Base-by-base conservation (phyloP, 2,888 invertebrate genomes). In the Diploptera punctata region DNA sequence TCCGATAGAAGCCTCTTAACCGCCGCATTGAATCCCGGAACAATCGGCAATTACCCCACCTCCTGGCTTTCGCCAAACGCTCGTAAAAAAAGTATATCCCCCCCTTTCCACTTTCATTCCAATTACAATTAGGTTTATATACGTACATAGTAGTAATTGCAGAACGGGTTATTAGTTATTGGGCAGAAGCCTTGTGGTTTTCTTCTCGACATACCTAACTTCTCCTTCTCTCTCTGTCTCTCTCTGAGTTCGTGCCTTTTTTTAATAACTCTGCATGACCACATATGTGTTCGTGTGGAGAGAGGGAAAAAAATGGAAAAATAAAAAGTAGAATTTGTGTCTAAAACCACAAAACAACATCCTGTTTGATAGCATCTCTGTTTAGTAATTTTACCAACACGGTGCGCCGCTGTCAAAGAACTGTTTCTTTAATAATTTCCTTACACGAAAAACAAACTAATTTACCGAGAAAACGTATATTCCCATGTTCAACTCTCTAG, bases 21-120 rank as follows among this genome's bases (percentile, higher is more conserved):
- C 57, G 29, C 57, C 0, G 29, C n/a, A 57, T 1, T 29, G 13
- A 16, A 7, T 29, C 57, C 57, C 31, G 24, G 26, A 43, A 65
- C 43, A 65, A 65, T 65, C 65, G 65, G 44, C 65, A 65, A 65
- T 65, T 65, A 65, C 65, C 44, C 65, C 65, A 43, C 26, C 29
- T 44, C 65, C n/a, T 52, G 4, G 52, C 21, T 52, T 52, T 21
- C n/a, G n/a, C n/a, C n/a, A n/a, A n/a, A 33, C 5, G 33, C 33
- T 33, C 33, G 33, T 33, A 10, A 52, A 52, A 52, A 21, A 52
- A 52, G 21, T 19, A 57, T 29, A 57, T 3, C 24, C 13, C 16
- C 26, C n/a, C 26, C 26, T 33, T n/a, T n/a, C 57, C 57, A 29
- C 31, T n/a, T 57, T n/a, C 26, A 57, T 57, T 57, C 29, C 57